Conservation (phyloP, 2,113 vertebrate genomes). For the Grallaria varia region DNA sequence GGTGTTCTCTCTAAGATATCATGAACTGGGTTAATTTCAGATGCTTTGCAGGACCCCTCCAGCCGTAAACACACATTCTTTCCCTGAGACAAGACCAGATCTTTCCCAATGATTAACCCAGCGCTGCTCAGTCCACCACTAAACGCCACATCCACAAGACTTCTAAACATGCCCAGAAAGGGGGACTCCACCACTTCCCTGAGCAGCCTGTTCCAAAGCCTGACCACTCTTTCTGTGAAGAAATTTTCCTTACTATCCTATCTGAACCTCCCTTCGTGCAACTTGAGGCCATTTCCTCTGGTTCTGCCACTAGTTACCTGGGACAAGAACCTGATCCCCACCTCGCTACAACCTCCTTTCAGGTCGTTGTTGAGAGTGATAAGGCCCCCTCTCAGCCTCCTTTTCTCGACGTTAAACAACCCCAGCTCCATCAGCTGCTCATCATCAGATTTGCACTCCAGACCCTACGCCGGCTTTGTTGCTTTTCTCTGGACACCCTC, state of each 20-base stretch:
- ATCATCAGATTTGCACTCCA: fast-evolving
- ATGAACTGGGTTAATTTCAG: not conserved
- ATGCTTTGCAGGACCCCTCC: not conserved
- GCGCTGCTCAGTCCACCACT: not conserved
- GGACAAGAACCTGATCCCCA: not conserved
- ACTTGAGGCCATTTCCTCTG: not conserved
- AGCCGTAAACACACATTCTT: not conserved
- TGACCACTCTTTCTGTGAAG: not conserved
- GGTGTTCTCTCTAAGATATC: not conserved
- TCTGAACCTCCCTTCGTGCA: not conserved
- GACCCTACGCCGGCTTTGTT: fast-evolving
- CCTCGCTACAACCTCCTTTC: fast-evolving
- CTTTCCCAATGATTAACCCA: not conserved
- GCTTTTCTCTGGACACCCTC: not conserved
- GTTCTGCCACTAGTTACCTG: too few relatives aligned
- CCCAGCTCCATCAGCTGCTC: not conserved
- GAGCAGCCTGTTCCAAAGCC: not conserved
- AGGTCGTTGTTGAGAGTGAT: not conserved
- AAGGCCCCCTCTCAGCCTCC: not conserved
- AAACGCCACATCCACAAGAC: not conserved
- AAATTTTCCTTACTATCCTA: not conserved
- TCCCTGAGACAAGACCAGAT: not conserved
- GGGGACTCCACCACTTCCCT: not conserved
- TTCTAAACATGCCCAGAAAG: not conserved
- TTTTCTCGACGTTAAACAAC: not conserved